phyloP scores from a whole-genome alignment of 2,888 invertebrate genomes.

The Hirtodrosophila trivittata region DNA sequence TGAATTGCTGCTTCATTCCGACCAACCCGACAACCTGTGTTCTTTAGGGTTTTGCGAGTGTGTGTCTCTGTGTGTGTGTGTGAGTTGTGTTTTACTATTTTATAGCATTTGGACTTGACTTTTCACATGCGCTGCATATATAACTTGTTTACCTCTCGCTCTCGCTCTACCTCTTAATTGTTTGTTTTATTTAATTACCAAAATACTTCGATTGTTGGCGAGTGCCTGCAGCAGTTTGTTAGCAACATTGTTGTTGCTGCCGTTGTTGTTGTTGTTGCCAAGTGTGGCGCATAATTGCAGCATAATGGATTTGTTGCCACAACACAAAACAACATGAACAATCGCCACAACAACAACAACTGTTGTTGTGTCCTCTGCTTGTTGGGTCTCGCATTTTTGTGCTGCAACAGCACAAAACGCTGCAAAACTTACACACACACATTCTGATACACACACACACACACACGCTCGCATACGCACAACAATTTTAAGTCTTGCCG shows the following conservation, averaged over 20 bases:
- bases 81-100: conserved; percentile 48
- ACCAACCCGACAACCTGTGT: conserved; percentile 20
- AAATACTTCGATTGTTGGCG: conserved; percentile 67
- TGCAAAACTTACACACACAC: conserved; percentile 18
- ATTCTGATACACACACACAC: conserved; percentile 2
- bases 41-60: conserved; percentile 2
- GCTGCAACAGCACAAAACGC: conserved; percentile 39
- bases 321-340: conserved; percentile 50
- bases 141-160: conserved; percentile 18
- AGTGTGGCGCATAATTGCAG: conserved; percentile 75
- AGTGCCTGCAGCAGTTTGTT: conserved; percentile 33
- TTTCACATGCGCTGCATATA: conserved; percentile 65
- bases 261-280: conserved; percentile 49
- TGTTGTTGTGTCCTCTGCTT: background rate
- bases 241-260: conserved; percentile 28
- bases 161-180: conserved; percentile 8
- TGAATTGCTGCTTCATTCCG: conserved; percentile 60
- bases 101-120: conserved; percentile 70
- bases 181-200: conserved; percentile 75
- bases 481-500: conserved; percentile 55
- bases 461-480: conserved; percentile 15
- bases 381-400: conserved; percentile 40
- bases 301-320: conserved; percentile 78
- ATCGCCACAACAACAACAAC: background rate
- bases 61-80: conserved; percentile 20